These are phyloP conservation scores for Cacoxenus indagator DNA, from an alignment of 2,888 invertebrate species.

Conservation along the genomic window DNA sequence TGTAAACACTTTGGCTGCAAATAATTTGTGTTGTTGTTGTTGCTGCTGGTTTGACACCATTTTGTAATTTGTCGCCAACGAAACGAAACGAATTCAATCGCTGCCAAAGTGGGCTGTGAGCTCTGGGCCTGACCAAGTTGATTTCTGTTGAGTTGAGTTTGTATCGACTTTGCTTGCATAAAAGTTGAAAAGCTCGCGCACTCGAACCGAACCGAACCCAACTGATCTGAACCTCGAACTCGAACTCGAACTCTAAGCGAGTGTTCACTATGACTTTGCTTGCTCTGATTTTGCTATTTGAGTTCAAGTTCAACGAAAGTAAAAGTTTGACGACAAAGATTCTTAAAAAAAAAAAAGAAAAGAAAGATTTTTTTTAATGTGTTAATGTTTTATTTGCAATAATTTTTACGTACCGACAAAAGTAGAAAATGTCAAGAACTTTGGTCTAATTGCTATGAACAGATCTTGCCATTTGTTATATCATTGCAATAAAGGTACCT, in stretches of 20 bases:
- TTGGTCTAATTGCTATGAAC: too few relatives aligned
- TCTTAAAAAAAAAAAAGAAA: too few relatives aligned
- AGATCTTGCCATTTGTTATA: too few relatives aligned
- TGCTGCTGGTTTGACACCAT: background rate
- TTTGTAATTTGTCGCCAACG: slow-evolving; percentile 7
- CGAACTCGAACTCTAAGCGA: background rate
- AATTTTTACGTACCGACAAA: too few relatives aligned
- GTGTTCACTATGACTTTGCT: background rate
- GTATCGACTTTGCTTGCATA: background rate
- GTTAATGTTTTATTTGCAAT: too few relatives aligned
- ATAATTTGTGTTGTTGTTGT: slow-evolving; percentile 32
- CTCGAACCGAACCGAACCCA: background rate
- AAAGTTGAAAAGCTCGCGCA: background rate
- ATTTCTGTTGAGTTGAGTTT: background rate
- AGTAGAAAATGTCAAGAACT: too few relatives aligned
- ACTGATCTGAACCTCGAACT: background rate
- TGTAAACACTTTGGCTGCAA: slow-evolving; percentile 7
- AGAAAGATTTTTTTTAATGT: too few relatives aligned
- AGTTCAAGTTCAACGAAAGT: background rate
- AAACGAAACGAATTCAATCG: background rate
- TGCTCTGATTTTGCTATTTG: background rate
- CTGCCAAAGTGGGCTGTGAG: background rate
- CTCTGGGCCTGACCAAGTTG: background rate
- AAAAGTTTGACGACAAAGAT: background rate
- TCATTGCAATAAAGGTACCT: too few relatives aligned